Evolutionary conservation across 2,797 vertebrate species (phyloP), one percentile per base, ranked within the genome.

Genomic region (Melanotaenia boesemani): DNA sequence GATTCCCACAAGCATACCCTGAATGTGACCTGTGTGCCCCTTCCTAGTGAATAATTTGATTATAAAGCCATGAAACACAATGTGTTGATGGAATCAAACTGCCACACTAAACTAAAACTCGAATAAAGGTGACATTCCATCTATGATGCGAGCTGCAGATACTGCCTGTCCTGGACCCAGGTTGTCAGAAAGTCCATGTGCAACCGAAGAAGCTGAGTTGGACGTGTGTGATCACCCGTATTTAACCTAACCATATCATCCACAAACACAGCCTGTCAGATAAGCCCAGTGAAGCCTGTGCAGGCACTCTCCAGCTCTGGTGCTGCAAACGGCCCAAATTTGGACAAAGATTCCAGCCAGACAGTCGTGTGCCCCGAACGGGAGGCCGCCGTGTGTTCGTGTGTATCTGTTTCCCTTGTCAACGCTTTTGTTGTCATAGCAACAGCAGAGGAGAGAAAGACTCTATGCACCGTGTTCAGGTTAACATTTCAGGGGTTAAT

Each of bases 331-430:
- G 87, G 91, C 84, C 95, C 95, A 96, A 96, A 96, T 96, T 96
- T 97, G 96, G 96, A 95, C 95, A 96, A 91, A 95, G 94, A 96
- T 96, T 96, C 95, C 93, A 96, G 94, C 91, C 92, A 93, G 90
- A 95, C 95, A 94, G 94, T 95, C 91, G 89, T 95, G 93, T 96
- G 94, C 95, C 93, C 94, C 81, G 90, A 95, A 95, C 95, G 92
- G 95, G 91, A 94, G 91, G 90, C 92, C 81, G 91, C 89, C 86
- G 85, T 89, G 92, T 91, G 81, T 90, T 79, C 78, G 76, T 83
- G 88, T 88, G 86, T 73, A 63, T 85, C 82, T 90, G 87, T 92
- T 92, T 88, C 80, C 70, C 76, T 52, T 77, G 82, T 88, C 91
- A 81, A 89, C 50, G 83, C 79, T 75, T 34, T 28, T 36, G 92